Conservation (phyloP, 2,888 invertebrate genomes). For the Spisula subtruncata region DNA sequence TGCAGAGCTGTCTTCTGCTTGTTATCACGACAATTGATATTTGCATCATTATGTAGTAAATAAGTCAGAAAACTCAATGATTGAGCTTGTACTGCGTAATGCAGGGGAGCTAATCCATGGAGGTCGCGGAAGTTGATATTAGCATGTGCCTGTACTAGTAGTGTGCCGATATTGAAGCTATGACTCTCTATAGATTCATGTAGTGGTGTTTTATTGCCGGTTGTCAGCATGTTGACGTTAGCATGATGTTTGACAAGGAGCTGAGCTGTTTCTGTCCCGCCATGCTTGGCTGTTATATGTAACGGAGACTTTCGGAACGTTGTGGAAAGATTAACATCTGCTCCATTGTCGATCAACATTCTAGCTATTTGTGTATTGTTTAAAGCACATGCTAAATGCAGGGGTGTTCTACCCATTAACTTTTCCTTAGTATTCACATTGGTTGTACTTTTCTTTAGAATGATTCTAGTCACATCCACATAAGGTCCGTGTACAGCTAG, state of each 20-base stretch:
- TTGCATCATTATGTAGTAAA: conserved; percentile 75
- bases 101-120: conserved; percentile 80
- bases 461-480: conserved; percentile 76
- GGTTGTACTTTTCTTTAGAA: conserved; percentile 78
- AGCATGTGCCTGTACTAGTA: conserved; percentile 78
- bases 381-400: conserved; percentile 81
- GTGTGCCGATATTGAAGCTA: conserved; percentile 72
- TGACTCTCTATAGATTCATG: conserved; percentile 78
- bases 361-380: conserved; percentile 74
- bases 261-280: conserved; percentile 75
- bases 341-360: conserved; percentile 80
- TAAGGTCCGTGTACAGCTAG: conserved; percentile 76
- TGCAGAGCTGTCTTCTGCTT: conserved; percentile 80
- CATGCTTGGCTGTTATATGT: conserved; percentile 77
- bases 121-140: conserved; percentile 81
- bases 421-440: conserved; percentile 81
- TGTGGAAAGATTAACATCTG: conserved; percentile 82
- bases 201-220: conserved; percentile 79
- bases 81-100: conserved; percentile 75
- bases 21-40: conserved; percentile 78
- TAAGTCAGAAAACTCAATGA: conserved; percentile 73
- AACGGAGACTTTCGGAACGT: conserved; percentile 81
- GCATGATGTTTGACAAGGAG: conserved; percentile 76
- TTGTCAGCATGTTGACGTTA: conserved; percentile 80
- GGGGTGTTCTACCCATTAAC: conserved; percentile 81